These are phyloP conservation scores for Prietella phreatophila DNA, from an alignment of 2,113 vertebrate genomes.

Conservation along the genomic window DNA sequence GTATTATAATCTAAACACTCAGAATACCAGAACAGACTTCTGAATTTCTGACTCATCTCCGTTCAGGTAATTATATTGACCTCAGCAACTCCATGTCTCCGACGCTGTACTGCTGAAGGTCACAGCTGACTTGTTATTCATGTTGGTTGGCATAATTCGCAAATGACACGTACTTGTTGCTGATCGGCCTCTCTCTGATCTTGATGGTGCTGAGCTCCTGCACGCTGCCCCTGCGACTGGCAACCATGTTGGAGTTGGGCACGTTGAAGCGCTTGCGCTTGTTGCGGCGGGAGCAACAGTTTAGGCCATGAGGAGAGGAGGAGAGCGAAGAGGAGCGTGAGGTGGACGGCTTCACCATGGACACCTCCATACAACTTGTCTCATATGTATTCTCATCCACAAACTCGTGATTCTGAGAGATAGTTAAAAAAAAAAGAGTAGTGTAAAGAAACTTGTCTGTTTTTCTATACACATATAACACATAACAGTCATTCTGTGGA, in stretches of 20 bases:
- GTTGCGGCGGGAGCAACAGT: conserved; percentile 85
- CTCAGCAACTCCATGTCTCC: not conserved
- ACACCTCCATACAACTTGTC: conserved; percentile 82
- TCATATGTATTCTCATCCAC: conserved; percentile 90
- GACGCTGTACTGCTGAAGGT: not conserved
- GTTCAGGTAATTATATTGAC: conserved; percentile 43
- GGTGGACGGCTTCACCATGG: conserved; percentile 76
- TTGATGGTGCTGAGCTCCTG: conserved; percentile 97
- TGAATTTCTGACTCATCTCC: conserved; percentile 16
- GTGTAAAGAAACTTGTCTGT: not conserved
- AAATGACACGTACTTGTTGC: conserved; percentile 78
- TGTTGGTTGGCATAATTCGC: conserved; percentile 11
- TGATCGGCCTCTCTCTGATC: conserved; percentile 84
- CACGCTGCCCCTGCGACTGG: conserved; percentile 76
- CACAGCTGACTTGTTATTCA: not conserved
- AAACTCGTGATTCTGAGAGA: conserved; percentile 87
- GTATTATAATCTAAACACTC: conserved; percentile 11
- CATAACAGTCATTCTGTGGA: not conserved
- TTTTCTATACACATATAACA: not conserved
- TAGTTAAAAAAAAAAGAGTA: not conserved
- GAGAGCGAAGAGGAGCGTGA: conserved; percentile 84
- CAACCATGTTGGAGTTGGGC: conserved; percentile 75
- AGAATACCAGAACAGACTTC: not conserved
- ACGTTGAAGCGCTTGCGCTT: conserved; percentile 88
- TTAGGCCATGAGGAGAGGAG: conserved; percentile 76